phyloP scores from a whole-genome alignment of 2,888 invertebrate genomes.

The Drosophila vallismaia region DNA sequence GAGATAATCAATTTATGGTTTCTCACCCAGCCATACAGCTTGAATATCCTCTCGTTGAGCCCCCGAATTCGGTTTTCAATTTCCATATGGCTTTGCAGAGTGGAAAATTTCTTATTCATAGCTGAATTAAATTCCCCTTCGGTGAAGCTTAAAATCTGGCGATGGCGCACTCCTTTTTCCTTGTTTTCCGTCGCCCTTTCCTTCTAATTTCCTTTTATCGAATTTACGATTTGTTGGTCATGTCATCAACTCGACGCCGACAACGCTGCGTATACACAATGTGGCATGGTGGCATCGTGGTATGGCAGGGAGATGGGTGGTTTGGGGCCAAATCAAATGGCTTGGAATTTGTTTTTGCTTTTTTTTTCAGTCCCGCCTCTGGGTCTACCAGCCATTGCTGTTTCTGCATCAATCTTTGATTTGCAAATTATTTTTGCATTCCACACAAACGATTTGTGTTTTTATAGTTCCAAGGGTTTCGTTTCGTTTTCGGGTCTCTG shows the following conservation, averaged over 20 bases:
- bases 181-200: constrained; percentile 47
- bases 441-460: constrained; percentile 58
- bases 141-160: constrained; percentile 5
- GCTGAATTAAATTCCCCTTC: constrained; percentile 70
- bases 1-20: constrained; percentile 72
- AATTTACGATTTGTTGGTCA: constrained; percentile 77
- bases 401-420: constrained; percentile 48
- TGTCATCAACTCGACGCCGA: constrained; percentile 36
- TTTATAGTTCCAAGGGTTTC: constrained; percentile 34
- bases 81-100: constrained; percentile 49
- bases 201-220: constrained; percentile 79
- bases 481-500: constrained; percentile 5
- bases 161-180: constrained; percentile 21
- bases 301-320: not conserved
- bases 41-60: constrained; percentile 36
- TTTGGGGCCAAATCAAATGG: constrained; percentile 9
- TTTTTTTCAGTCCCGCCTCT: constrained; percentile 11
- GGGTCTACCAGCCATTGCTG: constrained; percentile 2
- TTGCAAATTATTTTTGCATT: constrained; percentile 57
- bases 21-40: constrained; percentile 48
- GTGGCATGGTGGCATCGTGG: constrained; percentile 1
- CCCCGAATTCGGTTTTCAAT: constrained; percentile 53
- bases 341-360: constrained; percentile 24
- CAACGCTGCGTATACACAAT: constrained; percentile 38
- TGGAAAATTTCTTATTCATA: constrained; percentile 63